Conservation (phyloP, 2,797 vertebrate genomes). For the Leuciscus waleckii region DNA sequence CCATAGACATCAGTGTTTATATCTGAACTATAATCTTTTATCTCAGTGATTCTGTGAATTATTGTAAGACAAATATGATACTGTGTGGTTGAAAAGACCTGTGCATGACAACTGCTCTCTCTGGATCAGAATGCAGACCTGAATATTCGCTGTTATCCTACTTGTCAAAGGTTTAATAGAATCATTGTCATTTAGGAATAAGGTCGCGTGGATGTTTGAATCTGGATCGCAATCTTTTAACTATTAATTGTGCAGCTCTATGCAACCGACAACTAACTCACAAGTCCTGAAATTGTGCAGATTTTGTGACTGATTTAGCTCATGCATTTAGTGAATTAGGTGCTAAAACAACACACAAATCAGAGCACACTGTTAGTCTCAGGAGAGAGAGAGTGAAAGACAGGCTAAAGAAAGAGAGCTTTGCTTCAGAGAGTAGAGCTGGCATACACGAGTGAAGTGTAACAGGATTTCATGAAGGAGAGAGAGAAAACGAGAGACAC, state of each 20-base stretch:
- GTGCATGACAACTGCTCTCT: no score
- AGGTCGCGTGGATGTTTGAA: not conserved
- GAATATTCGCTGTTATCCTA: not conserved
- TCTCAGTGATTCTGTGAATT: no score
- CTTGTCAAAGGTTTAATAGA: not conserved
- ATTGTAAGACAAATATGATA: no score
- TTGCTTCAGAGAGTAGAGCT: slow-evolving; percentile 11
- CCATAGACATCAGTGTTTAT: no score
- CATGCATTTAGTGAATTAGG: not conserved
- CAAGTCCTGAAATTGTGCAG: not conserved
- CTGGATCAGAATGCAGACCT: no score
- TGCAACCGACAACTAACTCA: not conserved
- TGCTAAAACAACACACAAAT: not conserved
- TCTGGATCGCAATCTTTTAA: not conserved
- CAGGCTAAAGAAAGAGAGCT: slow-evolving; percentile 20
- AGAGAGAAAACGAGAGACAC: slow-evolving; percentile 39
- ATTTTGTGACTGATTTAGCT: not conserved
- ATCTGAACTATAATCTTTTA: no score
- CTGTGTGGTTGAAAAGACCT: no score
- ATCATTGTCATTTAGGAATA: not conserved
- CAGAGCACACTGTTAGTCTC: not conserved
- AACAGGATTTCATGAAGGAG: slow-evolving; percentile 43
- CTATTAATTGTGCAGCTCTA: not conserved
- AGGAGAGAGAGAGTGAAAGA: not conserved
- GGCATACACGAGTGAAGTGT: slow-evolving; percentile 34